phyloP scores from a whole-genome alignment of 2,888 invertebrate species.

The Ectemnius cavifrons region DNA sequence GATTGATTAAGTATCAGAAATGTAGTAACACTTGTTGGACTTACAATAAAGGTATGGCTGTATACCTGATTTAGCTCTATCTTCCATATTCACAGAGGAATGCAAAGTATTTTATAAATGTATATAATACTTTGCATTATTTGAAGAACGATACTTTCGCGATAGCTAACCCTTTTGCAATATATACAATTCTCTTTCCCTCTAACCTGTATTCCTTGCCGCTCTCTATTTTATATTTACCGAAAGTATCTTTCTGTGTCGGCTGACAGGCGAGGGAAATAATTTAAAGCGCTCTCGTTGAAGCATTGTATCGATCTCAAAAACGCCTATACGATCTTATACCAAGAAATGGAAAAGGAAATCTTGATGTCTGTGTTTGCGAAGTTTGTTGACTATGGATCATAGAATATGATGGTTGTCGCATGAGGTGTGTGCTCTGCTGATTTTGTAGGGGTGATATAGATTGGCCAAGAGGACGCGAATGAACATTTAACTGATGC shows the following conservation, averaged over 20 bases:
- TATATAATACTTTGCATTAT: slow-evolving; percentile 39
- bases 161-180: slow-evolving; percentile 13
- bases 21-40: slow-evolving; percentile 51
- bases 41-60: slow-evolving; percentile 33
- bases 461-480: slow-evolving; percentile 67
- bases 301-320: slow-evolving; percentile 53
- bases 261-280: slow-evolving; percentile 45
- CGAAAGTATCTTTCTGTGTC: slow-evolving; percentile 47
- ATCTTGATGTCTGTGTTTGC: slow-evolving; percentile 68
- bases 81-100: slow-evolving; percentile 28
- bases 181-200: slow-evolving; percentile 8
- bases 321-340: slow-evolving; percentile 74
- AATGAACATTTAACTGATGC: slow-evolving; percentile 66
- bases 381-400: slow-evolving; percentile 59
- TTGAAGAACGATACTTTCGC: slow-evolving; percentile 47
- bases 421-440: slow-evolving; percentile 65
- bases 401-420: slow-evolving; percentile 59
- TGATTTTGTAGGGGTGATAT: slow-evolving; percentile 68
- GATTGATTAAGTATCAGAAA: slow-evolving; percentile 57
- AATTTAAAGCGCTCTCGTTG: slow-evolving; percentile 37
- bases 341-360: slow-evolving; percentile 73
- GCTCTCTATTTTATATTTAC: neutral
- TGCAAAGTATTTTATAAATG: slow-evolving; percentile 40
- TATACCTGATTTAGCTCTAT: slow-evolving; percentile 40
- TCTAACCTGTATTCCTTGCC: neutral